Evolutionary conservation across 2,113 vertebrate genomes (phyloP).

Genomic region (Grantiella picta): DNA sequence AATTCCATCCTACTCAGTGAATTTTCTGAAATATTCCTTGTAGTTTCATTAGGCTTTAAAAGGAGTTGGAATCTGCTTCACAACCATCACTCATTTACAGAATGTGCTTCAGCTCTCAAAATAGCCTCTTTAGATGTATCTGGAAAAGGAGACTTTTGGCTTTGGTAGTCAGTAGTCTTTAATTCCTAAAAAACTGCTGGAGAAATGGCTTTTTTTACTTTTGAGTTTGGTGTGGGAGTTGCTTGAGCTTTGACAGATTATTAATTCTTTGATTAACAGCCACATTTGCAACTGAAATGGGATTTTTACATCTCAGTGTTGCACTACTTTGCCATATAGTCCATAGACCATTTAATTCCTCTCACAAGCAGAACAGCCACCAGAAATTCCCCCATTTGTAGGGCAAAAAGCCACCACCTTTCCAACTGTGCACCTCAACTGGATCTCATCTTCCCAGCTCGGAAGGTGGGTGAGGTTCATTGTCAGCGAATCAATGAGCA

Average conservation of each 20-base stretch:
- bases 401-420: not conserved
- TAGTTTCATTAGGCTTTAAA: constrained; percentile 11
- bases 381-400: not conserved
- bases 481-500: not conserved
- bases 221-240: not conserved
- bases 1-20: not conserved
- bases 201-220: not conserved
- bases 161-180: not conserved
- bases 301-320: not conserved
- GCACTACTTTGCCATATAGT: not conserved
- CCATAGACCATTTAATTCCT: not conserved
- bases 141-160: not conserved
- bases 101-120: not conserved
- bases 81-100: not conserved
- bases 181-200: not conserved
- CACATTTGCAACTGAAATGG: not conserved
- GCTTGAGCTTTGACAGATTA: not conserved
- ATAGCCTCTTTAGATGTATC: not conserved
- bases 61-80: not conserved
- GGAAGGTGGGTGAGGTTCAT: not conserved
- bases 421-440: not conserved
- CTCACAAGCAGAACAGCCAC: not conserved
- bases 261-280: not conserved
- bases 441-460: not conserved
- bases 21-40: constrained; percentile 1